phyloP scores from a whole-genome alignment of 2,888 invertebrate genomes.

The Lasius platythorax region DNA sequence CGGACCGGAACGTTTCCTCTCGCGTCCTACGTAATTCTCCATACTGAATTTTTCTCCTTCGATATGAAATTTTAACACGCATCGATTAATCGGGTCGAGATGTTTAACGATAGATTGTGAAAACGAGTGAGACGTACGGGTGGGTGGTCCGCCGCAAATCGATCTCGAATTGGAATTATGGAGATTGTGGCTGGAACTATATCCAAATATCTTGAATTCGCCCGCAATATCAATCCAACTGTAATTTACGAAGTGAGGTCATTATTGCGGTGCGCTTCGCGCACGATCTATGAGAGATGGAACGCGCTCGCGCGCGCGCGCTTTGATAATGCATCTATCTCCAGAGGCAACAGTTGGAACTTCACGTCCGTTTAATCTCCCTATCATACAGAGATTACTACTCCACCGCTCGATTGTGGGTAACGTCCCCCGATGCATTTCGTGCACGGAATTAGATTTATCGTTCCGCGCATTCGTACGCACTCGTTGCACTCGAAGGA shows the following conservation, averaged over 20 bases:
- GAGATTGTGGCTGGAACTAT: slow-evolving; percentile 19
- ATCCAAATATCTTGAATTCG: slow-evolving; percentile 46
- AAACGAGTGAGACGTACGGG: background rate
- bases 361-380: slow-evolving; percentile 49
- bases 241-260: slow-evolving; percentile 53
- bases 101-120: slow-evolving; percentile 15
- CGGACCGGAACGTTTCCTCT: background rate
- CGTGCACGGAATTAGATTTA: slow-evolving; percentile 49
- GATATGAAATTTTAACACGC: background rate
- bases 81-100: background rate
- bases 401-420: slow-evolving; percentile 34
- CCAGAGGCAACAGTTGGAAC: slow-evolving; percentile 59
- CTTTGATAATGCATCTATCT: slow-evolving; percentile 59
- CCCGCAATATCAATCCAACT: slow-evolving; percentile 45
- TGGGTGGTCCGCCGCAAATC: slow-evolving; percentile 1
- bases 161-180: slow-evolving; percentile 15
- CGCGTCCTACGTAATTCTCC: background rate
- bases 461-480: slow-evolving; percentile 34
- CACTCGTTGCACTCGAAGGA: slow-evolving; percentile 34
- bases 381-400: slow-evolving; percentile 54
- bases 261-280: slow-evolving; percentile 44
- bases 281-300: slow-evolving; percentile 30
- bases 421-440: slow-evolving; percentile 31
- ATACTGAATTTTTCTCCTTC: background rate
- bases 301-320: slow-evolving; percentile 32